Evolutionary conservation across 2,113 vertebrate species (phyloP), one percentile per base, ranked within the genome.

Genomic region (Ammodramus savannarum): DNA sequence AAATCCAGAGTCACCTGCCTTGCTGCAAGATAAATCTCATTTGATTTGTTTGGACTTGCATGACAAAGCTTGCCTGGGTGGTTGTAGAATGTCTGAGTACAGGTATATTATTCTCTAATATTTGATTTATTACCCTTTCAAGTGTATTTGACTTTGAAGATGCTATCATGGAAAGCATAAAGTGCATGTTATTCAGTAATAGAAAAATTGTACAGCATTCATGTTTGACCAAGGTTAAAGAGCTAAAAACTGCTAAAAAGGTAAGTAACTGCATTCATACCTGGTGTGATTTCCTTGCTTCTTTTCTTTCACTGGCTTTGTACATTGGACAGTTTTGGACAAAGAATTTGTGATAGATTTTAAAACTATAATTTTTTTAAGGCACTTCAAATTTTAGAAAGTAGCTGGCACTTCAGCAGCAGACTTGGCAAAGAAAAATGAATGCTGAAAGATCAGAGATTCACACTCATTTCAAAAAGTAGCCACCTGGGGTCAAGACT

Each of bases 101-200:
- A 62, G 10, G 20, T 69, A 15, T 38, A 69, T 51, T 31, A 16
- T 81, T 87, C 48, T 29, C 16, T 62, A 91, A 74, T 86, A 75
- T 84, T 86, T 90, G 32, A 69, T 75, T 89, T 90, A 73, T 89
- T 94, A 52, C 5, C 2, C 18, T 68, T 84, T 90, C 78, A 84
- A 92, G 23, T 81, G 26, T 79, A 62, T 94, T 73, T 90, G 77
- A 81, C 41, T 91, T 94, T 73, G 49, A 89, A 94, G 84, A 91
- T 72, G 10, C 10, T 96, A 21, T 58, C 48, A n/a, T 36, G 22
- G 32, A 92, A 89, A 94, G 46, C 13, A 22, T 10, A 32, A 91
- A 78, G 11, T 39, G 11, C 48, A 46, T 32, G 48, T 87, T 87
- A 49, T 90, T 95, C 67, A 61, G 34, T 77, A 87, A 62, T 18